Percentiles rank a stretch among this genome's conserved stretches.
Conservation (phyloP, 1,140 invertebrate species). For the Pseudomyrmex cubaensis region DNA sequence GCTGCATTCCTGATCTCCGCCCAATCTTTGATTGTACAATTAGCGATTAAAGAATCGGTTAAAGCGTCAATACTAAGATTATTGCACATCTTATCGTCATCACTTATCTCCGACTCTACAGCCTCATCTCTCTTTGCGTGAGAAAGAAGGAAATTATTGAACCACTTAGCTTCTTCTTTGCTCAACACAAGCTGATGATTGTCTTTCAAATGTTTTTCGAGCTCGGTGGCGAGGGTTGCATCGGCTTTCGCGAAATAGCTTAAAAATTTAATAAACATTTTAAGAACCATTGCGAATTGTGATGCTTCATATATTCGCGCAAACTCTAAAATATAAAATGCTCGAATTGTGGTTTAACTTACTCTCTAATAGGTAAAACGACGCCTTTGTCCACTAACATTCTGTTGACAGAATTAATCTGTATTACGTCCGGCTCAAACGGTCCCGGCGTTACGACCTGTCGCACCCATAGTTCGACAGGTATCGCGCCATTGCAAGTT, state of each 20-base stretch:
- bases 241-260: constrained; percentile 65
- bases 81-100: neutral
- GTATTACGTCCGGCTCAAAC: constrained; percentile 83
- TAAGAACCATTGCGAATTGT: constrained; percentile 4
- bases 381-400: constrained; percentile 85
- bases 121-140: neutral
- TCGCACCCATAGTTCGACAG: constrained; percentile 86
- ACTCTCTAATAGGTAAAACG: constrained; percentile 85
- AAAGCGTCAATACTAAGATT: neutral
- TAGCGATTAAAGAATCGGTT: neutral
- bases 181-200: neutral
- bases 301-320: neutral
- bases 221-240: constrained; percentile 74
- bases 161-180: constrained; percentile 37
- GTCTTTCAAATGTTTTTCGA: constrained; percentile 71
- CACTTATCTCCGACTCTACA: neutral
- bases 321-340: constrained; percentile 11
- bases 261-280: constrained; percentile 25
- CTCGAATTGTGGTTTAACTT: constrained; percentile 22
- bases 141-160: neutral
- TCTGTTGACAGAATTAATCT: constrained; percentile 86
- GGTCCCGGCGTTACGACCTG: constrained; percentile 82
- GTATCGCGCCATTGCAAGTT: constrained; percentile 81
- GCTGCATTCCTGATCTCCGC: constrained; percentile 16
- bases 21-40: neutral